A percentile compares a stretch with the other conserved stretches of the same genome.
phyloP scores from a whole-genome alignment of 2,888 invertebrate species.

The Hecatera dysodea region DNA sequence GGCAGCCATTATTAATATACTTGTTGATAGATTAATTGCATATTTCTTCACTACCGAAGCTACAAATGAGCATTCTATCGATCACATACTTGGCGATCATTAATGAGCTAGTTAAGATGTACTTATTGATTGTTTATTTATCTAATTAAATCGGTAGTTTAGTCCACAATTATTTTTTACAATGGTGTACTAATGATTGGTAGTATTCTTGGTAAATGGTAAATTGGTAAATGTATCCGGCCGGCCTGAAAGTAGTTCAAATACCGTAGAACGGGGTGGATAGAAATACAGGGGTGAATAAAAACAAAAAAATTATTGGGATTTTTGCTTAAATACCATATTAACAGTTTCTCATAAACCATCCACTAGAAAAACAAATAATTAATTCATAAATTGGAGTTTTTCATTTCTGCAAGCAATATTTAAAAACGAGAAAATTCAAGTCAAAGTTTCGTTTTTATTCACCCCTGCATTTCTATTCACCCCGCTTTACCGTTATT shows the following conservation, averaged over 20 bases:
- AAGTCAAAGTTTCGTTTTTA: too few species aligned
- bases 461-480: too few species aligned
- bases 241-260: not conserved
- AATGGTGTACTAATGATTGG: not conserved
- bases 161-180: not conserved
- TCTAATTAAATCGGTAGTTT: constrained; percentile 24
- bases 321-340: too few species aligned
- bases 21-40: constrained; percentile 43
- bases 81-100: constrained; percentile 32
- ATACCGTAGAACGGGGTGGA: too few species aligned
- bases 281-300: too few species aligned
- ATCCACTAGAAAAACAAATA: too few species aligned
- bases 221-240: not conserved
- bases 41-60: constrained; percentile 14
- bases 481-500: too few species aligned
- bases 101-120: constrained; percentile 10
- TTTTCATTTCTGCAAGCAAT: too few species aligned
- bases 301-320: too few species aligned
- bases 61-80: constrained; percentile 34
- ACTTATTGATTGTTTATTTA: constrained; percentile 28
- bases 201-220: not conserved
- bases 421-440: too few species aligned
- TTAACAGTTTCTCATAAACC: too few species aligned
- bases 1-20: constrained; percentile 40
- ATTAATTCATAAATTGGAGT: too few species aligned